Evolutionary conservation across 2,797 vertebrate genomes (phyloP), one percentile per base, ranked within the genome.

Genomic region (Chanos chanos): DNA sequence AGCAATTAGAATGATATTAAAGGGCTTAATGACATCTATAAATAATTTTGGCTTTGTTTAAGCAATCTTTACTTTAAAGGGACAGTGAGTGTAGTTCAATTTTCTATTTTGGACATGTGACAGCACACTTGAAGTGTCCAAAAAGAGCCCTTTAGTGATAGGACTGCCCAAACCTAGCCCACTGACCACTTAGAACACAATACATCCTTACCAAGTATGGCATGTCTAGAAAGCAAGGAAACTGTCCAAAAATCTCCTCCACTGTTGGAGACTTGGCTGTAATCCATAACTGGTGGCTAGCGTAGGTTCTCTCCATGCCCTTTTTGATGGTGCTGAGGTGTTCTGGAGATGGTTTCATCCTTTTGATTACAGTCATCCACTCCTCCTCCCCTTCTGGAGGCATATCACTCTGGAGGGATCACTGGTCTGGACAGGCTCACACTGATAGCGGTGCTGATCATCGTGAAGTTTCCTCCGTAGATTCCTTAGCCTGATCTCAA

Each of bases 141-240:
- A n/a, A n/a, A n/a, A n/a, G n/a, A n/a, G n/a, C n/a, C n/a, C n/a
- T n/a, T n/a, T n/a, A n/a, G n/a, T n/a, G n/a, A n/a, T n/a, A n/a
- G n/a, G n/a, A n/a, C n/a, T n/a, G n/a, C n/a, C n/a, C n/a, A n/a
- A n/a, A n/a, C n/a, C n/a, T n/a, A n/a, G n/a, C n/a, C n/a, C n/a
- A n/a, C n/a, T n/a, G n/a, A n/a, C n/a, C n/a, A n/a, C n/a, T n/a
- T n/a, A n/a, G n/a, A n/a, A n/a, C n/a, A n/a, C n/a, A n/a, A n/a
- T n/a, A n/a, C n/a, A n/a, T 15, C 21, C 48, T 61, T 22, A 61
- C 59, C 15, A 61, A 18, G 15, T 22, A 40, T 22, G 52, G 52
- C 52, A 64, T 31, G 30, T 57, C 62, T 25, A 40, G n/a, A 45
- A 64, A 64, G 16, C 33, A 62, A 19, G 52, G 62, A 18, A 64